These are phyloP conservation scores for Anniella stebbinsi DNA, from an alignment of 2,797 vertebrate species.

Conservation along the genomic window DNA sequence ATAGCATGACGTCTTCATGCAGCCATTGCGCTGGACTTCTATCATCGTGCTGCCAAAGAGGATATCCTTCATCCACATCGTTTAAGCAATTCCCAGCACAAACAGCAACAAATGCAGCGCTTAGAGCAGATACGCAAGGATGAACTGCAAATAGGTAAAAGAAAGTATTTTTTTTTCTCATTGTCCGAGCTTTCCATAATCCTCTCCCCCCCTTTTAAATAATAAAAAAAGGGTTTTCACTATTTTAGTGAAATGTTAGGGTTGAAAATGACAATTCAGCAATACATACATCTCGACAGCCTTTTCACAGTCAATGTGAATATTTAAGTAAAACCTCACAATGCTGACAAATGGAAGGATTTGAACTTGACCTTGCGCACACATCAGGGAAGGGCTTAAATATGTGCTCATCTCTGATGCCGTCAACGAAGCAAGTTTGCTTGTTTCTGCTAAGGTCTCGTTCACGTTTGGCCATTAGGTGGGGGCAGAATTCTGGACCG, in stretches of 20 bases:
- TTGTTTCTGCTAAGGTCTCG: not conserved
- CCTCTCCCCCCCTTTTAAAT: slow-evolving; percentile 19
- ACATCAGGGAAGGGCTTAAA: slow-evolving; percentile 51
- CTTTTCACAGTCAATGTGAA: slow-evolving; percentile 58
- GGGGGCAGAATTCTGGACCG: not conserved
- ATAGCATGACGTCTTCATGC: too few species aligned
- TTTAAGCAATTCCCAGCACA: slow-evolving; percentile 23
- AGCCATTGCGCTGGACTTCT: slow-evolving; percentile 28
- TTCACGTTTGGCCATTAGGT: not conserved
- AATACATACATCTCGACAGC: slow-evolving; percentile 41
- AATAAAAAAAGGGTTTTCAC: slow-evolving; percentile 33
- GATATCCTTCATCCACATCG: not conserved
- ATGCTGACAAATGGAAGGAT: slow-evolving; percentile 59
- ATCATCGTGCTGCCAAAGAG: slow-evolving; percentile 39
- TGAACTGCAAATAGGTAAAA: slow-evolving; percentile 48
- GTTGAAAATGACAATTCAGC: not conserved
- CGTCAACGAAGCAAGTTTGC: slow-evolving; percentile 64
- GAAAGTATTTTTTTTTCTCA: slow-evolving; percentile 43
- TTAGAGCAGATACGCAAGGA: slow-evolving; percentile 32
- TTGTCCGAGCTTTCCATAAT: slow-evolving; percentile 60
- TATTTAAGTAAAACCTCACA: slow-evolving; percentile 60
- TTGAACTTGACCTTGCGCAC: slow-evolving; percentile 58
- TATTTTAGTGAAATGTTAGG: slow-evolving; percentile 52
- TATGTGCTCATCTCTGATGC: slow-evolving; percentile 54
- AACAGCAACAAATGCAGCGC: slow-evolving; percentile 56